Percentiles rank a stretch among this genome's conserved stretches.
Conservation (phyloP, 2,888 invertebrate genomes). For the Tipula unca region DNA sequence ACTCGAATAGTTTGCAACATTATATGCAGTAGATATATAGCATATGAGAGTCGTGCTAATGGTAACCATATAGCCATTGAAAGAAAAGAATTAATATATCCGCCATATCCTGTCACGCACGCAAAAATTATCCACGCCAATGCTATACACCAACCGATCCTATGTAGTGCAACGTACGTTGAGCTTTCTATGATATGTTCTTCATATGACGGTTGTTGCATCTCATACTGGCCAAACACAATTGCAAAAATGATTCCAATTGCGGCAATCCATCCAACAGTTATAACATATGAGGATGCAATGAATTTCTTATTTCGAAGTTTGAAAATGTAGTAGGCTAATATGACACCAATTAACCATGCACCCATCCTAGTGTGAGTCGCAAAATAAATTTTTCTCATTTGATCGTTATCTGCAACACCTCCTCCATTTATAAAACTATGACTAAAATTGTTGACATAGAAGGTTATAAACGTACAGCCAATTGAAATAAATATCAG, state of each 20-base stretch:
- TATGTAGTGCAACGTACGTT: conserved; percentile 31
- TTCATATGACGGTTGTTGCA: conserved; percentile 32
- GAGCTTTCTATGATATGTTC: conserved; percentile 34
- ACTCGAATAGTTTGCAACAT: conserved; percentile 21
- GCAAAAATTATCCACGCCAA: conserved; percentile 36
- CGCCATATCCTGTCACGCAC: conserved; percentile 34
- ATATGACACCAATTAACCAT: conserved; percentile 40
- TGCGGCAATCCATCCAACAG: conserved; percentile 34
- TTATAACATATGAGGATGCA: not conserved
- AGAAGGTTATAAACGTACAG: not conserved
- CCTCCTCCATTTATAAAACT: not conserved
- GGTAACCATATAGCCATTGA: conserved; percentile 27
- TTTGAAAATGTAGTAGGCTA: conserved; percentile 37
- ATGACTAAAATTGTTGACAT: conserved; percentile 26
- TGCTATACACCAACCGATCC: conserved; percentile 33
- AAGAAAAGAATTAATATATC: conserved; percentile 26
- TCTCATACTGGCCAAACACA: conserved; percentile 38
- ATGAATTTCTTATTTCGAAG: not conserved
- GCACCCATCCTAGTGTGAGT: conserved; percentile 39
- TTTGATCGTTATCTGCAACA: not conserved
- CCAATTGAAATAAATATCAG: not conserved
- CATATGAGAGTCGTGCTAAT: conserved; percentile 26
- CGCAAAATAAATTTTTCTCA: conserved; percentile 35
- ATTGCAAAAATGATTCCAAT: conserved; percentile 34
- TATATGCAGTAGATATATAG: conserved; percentile 27